Evolutionary conservation across 2,888 invertebrate genomes (phyloP), one percentile per base, ranked within the genome.

Genomic region (Mactromeris polynyma): DNA sequence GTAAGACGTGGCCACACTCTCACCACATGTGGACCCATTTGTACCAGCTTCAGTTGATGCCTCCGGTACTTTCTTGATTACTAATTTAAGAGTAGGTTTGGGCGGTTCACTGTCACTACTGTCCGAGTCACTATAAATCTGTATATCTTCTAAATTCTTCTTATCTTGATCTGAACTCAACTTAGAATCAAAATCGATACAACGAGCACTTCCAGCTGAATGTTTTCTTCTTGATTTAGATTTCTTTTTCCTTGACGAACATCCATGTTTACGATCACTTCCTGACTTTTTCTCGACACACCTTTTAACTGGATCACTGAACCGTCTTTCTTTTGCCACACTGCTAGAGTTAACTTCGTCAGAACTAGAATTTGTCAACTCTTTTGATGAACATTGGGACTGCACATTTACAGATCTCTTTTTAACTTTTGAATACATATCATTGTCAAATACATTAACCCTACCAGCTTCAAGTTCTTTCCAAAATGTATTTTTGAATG

Each of bases 341-440:
- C 19, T 26, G 19, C 33, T 69, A 26, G n/a, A 46, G 38, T 69
- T 77, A 64, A 33, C 40, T 36, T 87, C 69, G 64, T 73, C 58
- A 14, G 82, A n/a, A 26, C 73, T 73, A 11, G 83, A 73, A 73
- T 36, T 73, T 33, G 11, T 73, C 3, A 36, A 46, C 2, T 31
- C 40, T 21, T 46, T 38, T 7, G 31, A 40, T 19, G 69, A 69
- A 11, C n/a, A 26, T 46, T 64, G 64, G 19, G 46, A 73, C 11
- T 64, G 58, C 19, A 46, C 19, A 46, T 40, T 46, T 40, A 42
- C 26, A 11, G 83, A 73, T 31, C 84, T 42, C 46, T 95, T 94
- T 88, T 96, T 96, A 6, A 97, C 96, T 85, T 95, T 96, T n/a
- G 96, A 96, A 90, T 96, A 97, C 94, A 97, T 95, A 92, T 96